phyloP scores from a whole-genome alignment of 2,888 invertebrate genomes.

The Tenthredo livida region DNA sequence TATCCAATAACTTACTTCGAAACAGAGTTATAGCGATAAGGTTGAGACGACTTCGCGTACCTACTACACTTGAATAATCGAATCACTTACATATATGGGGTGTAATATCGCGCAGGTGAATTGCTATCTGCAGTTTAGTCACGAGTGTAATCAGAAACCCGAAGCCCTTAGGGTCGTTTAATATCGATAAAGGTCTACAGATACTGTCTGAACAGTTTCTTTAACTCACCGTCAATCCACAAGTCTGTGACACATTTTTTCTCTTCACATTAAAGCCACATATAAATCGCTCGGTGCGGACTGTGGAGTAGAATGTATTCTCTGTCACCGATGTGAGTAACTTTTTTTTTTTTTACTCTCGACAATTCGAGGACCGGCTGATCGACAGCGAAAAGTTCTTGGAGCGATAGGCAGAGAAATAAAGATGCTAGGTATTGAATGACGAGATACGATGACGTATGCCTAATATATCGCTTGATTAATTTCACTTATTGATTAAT shows the following conservation, averaged over 20 bases:
- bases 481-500: background rate
- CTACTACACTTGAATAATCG: background rate
- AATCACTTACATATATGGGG: background rate
- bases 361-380: background rate
- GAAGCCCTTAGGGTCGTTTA: background rate
- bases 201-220: background rate
- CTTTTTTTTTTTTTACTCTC: background rate
- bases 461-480: background rate
- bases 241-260: constrained; percentile 7
- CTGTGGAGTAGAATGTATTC: background rate
- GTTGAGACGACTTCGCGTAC: background rate
- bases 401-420: background rate
- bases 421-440: background rate
- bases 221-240: constrained; percentile 25
- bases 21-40: background rate
- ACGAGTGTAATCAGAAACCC: background rate
- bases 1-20: background rate
- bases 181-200: background rate
- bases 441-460: background rate
- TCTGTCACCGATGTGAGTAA: background rate
- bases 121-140: background rate
- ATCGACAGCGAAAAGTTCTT: background rate
- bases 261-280: background rate
- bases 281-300: background rate
- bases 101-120: background rate